A percentile compares a stretch with the other conserved stretches of the same genome.
These are phyloP conservation scores for Geodia barretti DNA, from an alignment of 37 sponge, comb jelly and placozoan species.

Conservation along the genomic window DNA sequence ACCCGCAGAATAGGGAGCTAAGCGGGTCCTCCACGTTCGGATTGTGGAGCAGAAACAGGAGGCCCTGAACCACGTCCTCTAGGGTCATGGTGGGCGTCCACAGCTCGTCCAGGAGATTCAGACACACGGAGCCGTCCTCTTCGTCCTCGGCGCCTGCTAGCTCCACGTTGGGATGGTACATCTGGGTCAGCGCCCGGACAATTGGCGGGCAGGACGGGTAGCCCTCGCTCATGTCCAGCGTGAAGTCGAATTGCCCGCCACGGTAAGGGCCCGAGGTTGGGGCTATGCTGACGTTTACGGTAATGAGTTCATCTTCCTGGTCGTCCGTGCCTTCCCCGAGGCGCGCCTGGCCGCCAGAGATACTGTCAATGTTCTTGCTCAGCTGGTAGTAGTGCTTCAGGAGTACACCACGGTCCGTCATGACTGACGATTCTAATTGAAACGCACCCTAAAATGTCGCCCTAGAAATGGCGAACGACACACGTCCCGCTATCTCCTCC, in stretches of 20 bases:
- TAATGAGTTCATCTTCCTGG: background rate
- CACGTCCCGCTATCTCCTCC: too few species aligned
- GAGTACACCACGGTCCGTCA: slow-evolving; percentile 3
- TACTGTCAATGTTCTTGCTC: slow-evolving; percentile 29
- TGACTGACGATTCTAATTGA: background rate
- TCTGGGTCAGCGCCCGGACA: slow-evolving; percentile 38
- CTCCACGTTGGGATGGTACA: slow-evolving; percentile 86
- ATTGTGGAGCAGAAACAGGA: slow-evolving; percentile 75
- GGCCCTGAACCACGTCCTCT: slow-evolving; percentile 77
- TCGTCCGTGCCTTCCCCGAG: background rate
- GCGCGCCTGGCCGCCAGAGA: slow-evolving; percentile 40
- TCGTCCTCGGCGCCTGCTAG: slow-evolving; percentile 17
- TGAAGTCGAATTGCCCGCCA: slow-evolving; percentile 57
- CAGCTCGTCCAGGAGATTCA: slow-evolving; percentile 70
- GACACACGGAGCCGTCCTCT: slow-evolving; percentile 40
- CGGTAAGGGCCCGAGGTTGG: slow-evolving; percentile 50
- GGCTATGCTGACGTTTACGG: slow-evolving; percentile 18
- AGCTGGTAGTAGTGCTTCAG: slow-evolving; percentile 54
- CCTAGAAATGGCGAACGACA: too few species aligned
- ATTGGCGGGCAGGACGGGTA: slow-evolving; percentile 51
- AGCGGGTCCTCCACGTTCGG: slow-evolving; percentile 78
- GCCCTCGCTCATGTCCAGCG: slow-evolving; percentile 42
- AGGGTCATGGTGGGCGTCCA: slow-evolving; percentile 54
- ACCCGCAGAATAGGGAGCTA: slow-evolving; percentile 46
- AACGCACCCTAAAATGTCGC: too few species aligned